Evolutionary conservation across 2,113 vertebrate species (phyloP), one percentile per base, ranked within the genome.

Genomic region (Motacilla tschutschensis): DNA sequence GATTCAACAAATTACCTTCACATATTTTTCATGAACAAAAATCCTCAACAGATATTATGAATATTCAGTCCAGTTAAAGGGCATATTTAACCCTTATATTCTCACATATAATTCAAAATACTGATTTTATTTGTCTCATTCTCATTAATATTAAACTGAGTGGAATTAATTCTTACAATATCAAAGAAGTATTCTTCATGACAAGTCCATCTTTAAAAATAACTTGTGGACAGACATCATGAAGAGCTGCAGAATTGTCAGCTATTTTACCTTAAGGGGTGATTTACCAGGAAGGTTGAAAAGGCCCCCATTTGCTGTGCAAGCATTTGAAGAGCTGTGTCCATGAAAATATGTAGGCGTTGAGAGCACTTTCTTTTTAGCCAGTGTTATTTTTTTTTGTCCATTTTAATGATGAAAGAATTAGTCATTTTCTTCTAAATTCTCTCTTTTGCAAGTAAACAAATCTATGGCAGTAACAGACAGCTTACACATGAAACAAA

Each of bases 291-390:
- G 44, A 44, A 82, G 46, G 64, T 63, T 79, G 20, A 40, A 79
- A 83, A 88, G 48, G 35, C 29, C 75, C 36, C 64, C 71, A 60
- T 40, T 88, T 85, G 47, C 76, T 55, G 50, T 28, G 54, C 79
- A 77, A 93, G 84, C 38, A 88, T 88, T 71, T 90, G 78, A 93
- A 79, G 87, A 83, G 79, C 91, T 92, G 64, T 58, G 69, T 36
- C 48, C 73, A 89, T 91, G 83, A 81, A 91, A 91, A 38, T 16
- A 35, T 71, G 54, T n/a, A 78, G 88, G 55, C 35, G 83, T 44
- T 51, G 55, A 76, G 60, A 85, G 31, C 9, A 33, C 41, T 65
- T 85, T 79, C 36, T 82, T 73, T 65, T 87, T 38, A 64, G 35
- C 15, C 29, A 66, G n/a, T 29, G 41, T 44, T 57, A 20, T 51